These are phyloP conservation scores for Odontamblyopus rebecca DNA, from an alignment of 2,797 vertebrate species.

Conservation along the genomic window DNA sequence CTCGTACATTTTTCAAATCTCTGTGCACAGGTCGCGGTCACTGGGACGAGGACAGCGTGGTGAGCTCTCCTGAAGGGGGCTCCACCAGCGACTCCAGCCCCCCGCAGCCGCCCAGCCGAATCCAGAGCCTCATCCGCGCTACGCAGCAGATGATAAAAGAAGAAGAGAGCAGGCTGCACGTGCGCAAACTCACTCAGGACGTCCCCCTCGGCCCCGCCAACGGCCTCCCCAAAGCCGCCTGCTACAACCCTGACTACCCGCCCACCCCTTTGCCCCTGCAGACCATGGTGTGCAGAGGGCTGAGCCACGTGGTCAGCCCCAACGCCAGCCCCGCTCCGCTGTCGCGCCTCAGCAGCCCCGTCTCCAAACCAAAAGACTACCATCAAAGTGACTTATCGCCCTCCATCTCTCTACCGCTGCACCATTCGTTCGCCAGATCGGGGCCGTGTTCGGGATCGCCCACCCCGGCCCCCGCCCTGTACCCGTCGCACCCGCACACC, in stretches of 20 bases:
- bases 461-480: constrained; percentile 84
- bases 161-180: constrained; percentile 87
- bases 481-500: constrained; percentile 69
- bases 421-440: constrained; percentile 73
- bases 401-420: constrained; percentile 82
- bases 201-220: constrained; percentile 82
- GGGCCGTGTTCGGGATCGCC: constrained; percentile 65
- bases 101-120: constrained; percentile 91
- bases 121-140: constrained; percentile 91
- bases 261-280: constrained; percentile 72
- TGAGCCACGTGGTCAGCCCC: constrained; percentile 81
- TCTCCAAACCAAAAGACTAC: constrained; percentile 89
- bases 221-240: constrained; percentile 85
- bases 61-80: constrained; percentile 94
- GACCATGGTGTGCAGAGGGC: constrained; percentile 80
- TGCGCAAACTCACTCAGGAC: constrained; percentile 78
- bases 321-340: constrained; percentile 82
- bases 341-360: constrained; percentile 89
- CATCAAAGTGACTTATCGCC: constrained; percentile 81
- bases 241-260: constrained; percentile 82
- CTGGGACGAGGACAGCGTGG: constrained; percentile 94
- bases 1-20: no score
- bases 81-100: constrained; percentile 78
- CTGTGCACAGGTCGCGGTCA: constrained; percentile 81
- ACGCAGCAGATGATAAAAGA: constrained; percentile 99